These are phyloP conservation scores for Tribolium madens DNA, from an alignment of 1,140 invertebrate genomes.

Conservation along the genomic window DNA sequence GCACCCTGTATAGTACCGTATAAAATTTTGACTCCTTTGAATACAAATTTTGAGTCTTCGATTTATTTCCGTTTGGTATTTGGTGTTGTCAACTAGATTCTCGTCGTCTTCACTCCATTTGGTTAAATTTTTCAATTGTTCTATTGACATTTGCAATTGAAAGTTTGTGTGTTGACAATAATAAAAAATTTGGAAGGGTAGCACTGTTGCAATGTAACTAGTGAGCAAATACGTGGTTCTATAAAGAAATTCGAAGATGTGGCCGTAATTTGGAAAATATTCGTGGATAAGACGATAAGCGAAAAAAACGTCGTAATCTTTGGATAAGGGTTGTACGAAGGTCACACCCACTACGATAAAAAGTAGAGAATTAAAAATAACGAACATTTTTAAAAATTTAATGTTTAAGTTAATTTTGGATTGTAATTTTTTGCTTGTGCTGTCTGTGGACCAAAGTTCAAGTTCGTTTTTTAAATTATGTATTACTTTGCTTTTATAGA, in stretches of 20 bases:
- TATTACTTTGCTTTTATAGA: no score
- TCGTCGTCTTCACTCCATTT: no score
- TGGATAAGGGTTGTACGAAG: background rate
- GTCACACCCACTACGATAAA: background rate
- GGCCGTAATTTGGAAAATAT: background rate
- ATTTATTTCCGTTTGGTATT: no score
- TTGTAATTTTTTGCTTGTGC: background rate
- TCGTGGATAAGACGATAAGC: background rate
- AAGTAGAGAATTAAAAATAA: background rate
- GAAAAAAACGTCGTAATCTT: background rate
- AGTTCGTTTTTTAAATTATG: background rate
- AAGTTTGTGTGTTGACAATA: background rate
- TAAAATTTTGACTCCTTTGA: no score
- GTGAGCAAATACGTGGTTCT: background rate
- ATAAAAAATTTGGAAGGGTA: background rate
- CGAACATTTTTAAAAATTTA: background rate
- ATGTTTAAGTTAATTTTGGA: background rate
- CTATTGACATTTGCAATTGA: no score
- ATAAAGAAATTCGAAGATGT: background rate
- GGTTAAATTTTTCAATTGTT: no score
- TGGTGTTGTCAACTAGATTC: no score
- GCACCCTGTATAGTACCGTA: no score
- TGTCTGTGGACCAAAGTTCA: background rate
- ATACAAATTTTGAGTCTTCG: no score
- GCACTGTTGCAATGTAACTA: background rate